Conservation (phyloP, 2,888 invertebrate species). For the Amphimallon solstitiale region DNA sequence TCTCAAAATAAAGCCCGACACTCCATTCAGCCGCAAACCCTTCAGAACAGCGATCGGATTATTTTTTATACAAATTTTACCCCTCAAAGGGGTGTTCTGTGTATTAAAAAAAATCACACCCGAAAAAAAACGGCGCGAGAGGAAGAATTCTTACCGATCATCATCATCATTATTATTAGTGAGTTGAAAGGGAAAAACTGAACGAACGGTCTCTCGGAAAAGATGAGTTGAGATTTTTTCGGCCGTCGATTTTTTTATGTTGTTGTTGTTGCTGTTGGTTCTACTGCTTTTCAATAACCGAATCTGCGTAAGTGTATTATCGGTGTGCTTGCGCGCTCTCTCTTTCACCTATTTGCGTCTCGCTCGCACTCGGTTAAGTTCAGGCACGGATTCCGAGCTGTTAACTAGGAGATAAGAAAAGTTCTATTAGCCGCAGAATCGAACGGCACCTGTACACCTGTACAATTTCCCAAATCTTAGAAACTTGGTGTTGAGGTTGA, state of each 20-base stretch:
- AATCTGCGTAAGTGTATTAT: conserved; percentile 22
- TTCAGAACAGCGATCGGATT: conserved; percentile 61
- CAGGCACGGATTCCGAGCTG: conserved; percentile 29
- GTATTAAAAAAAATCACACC: conserved; percentile 58
- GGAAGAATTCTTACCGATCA: conserved; percentile 49
- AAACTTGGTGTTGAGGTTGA: conserved; percentile 31
- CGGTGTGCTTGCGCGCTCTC: background rate
- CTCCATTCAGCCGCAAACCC: conserved; percentile 63
- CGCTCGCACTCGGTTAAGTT: conserved; percentile 4
- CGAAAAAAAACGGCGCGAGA: conserved; percentile 19
- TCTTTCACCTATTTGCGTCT: background rate
- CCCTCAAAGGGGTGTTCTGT: conserved; percentile 61
- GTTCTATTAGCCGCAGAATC: conserved; percentile 35
- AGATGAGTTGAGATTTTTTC: conserved; percentile 24
- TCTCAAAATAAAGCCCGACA: conserved; percentile 59
- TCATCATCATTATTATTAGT: conserved; percentile 38
- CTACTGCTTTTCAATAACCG: conserved; percentile 14
- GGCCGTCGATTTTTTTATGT: background rate
- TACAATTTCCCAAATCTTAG: conserved; percentile 36
- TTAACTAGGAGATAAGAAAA: conserved; percentile 36
- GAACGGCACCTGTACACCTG: conserved; percentile 35
- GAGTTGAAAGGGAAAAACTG: conserved; percentile 16
- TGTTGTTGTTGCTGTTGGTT: background rate
- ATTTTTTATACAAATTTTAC: conserved; percentile 61
- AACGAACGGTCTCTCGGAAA: background rate